Percentiles rank a stretch among this genome's conserved stretches.
Conservation (phyloP, 1,140 invertebrate species). For the Meteorus sp. region DNA sequence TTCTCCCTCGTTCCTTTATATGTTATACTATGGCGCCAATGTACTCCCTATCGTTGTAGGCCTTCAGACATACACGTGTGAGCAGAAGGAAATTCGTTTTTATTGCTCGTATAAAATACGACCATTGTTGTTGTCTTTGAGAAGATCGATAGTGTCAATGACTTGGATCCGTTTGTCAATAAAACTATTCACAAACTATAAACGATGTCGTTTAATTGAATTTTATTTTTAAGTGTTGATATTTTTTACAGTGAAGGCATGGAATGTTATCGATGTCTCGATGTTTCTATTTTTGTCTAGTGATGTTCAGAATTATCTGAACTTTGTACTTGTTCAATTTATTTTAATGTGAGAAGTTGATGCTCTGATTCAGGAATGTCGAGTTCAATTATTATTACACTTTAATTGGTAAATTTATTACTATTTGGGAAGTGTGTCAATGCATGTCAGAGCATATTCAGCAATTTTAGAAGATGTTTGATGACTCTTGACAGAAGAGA, state of each 20-base stretch:
- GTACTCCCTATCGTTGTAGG: not conserved
- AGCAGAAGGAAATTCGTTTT: slow-evolving; percentile 3
- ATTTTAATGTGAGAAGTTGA: too few species aligned
- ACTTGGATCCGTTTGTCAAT: slow-evolving; percentile 1
- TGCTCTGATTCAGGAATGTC: too few species aligned
- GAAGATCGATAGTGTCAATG: slow-evolving; percentile 10
- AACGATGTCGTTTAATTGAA: not conserved
- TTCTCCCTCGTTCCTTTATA: slow-evolving; percentile 9
- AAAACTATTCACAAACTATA: slow-evolving; percentile 7
- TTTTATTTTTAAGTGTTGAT: too few species aligned
- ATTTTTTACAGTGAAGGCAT: slow-evolving; percentile 3
- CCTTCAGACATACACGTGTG: slow-evolving; percentile 1
- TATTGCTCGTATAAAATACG: slow-evolving; percentile 19
- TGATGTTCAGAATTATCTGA: slow-evolving; percentile 16
- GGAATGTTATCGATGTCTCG: too few species aligned
- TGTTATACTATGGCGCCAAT: not conserved
- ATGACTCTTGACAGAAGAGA: too few species aligned
- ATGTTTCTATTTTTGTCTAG: too few species aligned
- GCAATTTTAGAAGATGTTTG: too few species aligned
- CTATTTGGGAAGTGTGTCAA: too few species aligned
- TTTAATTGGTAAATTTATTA: too few species aligned
- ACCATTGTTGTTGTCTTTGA: not conserved
- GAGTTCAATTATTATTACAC: too few species aligned
- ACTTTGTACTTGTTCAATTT: too few species aligned
- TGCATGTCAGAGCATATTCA: too few species aligned